Conservation (phyloP, 2,113 vertebrate species). For the Galemys pyrenaicus region DNA sequence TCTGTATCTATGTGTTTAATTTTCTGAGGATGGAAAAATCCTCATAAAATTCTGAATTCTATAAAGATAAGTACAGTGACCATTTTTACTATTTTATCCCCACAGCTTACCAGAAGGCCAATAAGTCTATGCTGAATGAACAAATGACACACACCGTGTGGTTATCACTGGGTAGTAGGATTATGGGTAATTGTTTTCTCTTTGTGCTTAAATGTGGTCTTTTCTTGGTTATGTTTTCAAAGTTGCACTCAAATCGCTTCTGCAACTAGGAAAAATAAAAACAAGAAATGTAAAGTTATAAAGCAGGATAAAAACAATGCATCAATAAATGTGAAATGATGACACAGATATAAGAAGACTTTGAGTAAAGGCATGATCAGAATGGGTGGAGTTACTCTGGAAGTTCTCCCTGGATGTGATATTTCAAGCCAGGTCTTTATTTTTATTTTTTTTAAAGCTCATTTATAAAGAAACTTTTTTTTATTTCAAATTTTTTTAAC, state of each 20-base stretch:
- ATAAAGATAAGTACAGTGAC: not conserved
- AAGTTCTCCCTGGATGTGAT: not conserved
- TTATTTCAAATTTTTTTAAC: too few relatives aligned
- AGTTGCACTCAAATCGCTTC: not conserved
- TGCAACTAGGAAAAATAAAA: not conserved
- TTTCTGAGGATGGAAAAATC: not conserved
- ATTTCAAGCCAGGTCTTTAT: conserved; percentile 6
- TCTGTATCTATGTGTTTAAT: conserved; percentile 13
- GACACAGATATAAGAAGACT: not conserved
- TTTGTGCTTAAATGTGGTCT: conserved; percentile 35
- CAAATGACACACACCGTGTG: not conserved
- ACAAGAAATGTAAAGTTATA: not conserved
- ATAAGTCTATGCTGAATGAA: not conserved
- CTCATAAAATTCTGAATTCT: not conserved
- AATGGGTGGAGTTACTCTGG: not conserved
- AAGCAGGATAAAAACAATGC: not conserved
- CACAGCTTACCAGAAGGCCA: conserved; percentile 13
- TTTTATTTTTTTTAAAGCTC: too few relatives aligned
- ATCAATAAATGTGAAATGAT: conserved; percentile 39
- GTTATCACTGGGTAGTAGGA: not conserved
- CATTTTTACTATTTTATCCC: not conserved
- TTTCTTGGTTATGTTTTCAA: not conserved
- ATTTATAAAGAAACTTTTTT: too few relatives aligned
- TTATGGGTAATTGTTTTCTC: not conserved
- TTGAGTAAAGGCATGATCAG: conserved; percentile 3